phyloP scores from a whole-genome alignment of 2,888 invertebrate species.

The Gibbula magus region DNA sequence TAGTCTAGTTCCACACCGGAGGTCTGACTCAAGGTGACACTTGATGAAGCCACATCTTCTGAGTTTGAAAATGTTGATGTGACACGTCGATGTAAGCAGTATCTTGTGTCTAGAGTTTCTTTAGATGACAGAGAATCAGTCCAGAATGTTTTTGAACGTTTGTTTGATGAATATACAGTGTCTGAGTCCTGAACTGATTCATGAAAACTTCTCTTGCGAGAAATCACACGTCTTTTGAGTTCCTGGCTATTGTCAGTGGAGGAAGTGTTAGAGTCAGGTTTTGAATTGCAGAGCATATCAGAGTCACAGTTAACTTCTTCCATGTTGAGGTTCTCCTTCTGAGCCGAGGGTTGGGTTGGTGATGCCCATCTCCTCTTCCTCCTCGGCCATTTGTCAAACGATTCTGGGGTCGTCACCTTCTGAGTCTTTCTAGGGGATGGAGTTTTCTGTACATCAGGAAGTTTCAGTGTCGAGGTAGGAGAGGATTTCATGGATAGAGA shows the following conservation, averaged over 20 bases:
- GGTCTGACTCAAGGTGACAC: conserved; percentile 24
- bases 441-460: conserved; percentile 32
- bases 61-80: neutral
- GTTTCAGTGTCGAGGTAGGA: conserved; percentile 2
- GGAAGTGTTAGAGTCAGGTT: too few relatives aligned
- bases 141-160: neutral
- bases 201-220: neutral
- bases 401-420: conserved; percentile 51
- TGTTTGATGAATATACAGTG: neutral
- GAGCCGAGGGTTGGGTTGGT: neutral
- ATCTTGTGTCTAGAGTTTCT: neutral
- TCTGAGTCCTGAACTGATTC: neutral
- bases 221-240: neutral
- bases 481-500: neutral
- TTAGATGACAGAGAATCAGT: neutral
- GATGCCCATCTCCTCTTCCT: conserved; percentile 41
- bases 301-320: neutral
- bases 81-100: neutral
- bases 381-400: conserved; percentile 58
- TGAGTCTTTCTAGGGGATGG: conserved; percentile 46
- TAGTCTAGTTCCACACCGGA: conserved; percentile 41
- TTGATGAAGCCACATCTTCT: conserved; percentile 20
- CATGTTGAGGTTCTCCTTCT: conserved; percentile 29
- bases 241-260: too few relatives aligned
- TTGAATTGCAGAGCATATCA: neutral